phyloP scores from a whole-genome alignment of 2,113 vertebrate species.

The Platysteira castanea region DNA sequence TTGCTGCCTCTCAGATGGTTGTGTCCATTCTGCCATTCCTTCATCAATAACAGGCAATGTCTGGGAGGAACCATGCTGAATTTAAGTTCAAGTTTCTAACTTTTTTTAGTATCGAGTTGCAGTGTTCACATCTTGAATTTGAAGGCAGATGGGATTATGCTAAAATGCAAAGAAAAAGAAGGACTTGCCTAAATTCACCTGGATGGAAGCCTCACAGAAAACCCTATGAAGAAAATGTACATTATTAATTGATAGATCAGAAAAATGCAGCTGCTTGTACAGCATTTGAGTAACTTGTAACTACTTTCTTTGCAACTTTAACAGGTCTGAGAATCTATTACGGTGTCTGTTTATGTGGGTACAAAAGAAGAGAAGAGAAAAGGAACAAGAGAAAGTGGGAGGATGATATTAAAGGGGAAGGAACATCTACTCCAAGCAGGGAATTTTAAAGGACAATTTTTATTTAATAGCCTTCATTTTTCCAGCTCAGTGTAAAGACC shows the following conservation, averaged over 20 bases:
- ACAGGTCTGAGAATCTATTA: neutral
- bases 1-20: neutral
- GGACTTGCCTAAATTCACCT: neutral
- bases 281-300: neutral
- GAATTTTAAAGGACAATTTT: neutral
- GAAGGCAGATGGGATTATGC: neutral
- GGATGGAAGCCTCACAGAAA: neutral
- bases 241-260: neutral
- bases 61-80: neutral
- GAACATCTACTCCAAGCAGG: neutral
- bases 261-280: neutral
- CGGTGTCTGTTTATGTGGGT: neutral
- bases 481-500: neutral
- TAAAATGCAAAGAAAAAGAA: neutral
- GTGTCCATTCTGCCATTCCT: neutral
- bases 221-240: neutral
- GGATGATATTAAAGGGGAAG: neutral
- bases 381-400: neutral
- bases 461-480: neutral
- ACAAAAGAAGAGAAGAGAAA: neutral
- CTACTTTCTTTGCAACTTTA: neutral
- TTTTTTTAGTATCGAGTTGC: neutral
- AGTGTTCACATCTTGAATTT: neutral
- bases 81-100: neutral
- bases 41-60: neutral